Evolutionary conservation across 2,888 invertebrate genomes (phyloP), one percentile per base, ranked within the genome.

Genomic region (Erebia epiphron): DNA sequence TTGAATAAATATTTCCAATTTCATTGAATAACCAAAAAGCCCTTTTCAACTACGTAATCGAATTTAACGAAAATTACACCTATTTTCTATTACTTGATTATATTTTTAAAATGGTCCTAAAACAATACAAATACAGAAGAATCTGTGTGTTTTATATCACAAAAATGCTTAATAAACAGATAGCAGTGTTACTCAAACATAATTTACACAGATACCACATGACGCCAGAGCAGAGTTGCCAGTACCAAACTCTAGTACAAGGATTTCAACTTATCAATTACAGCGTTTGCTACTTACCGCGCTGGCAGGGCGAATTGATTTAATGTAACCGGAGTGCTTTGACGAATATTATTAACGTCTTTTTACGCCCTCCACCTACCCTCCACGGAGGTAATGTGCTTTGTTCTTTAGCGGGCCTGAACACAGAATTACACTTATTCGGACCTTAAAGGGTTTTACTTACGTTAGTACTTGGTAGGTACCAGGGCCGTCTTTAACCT

Each of bases 221-320:
- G 75, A 74, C 74, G 72, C 62, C 58, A 63, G 71, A 71, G 67
- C 74, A 72, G 75, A 74, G 75, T 68, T 84, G 85, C 82, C 89
- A 85, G 82, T 87, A 85, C 86, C 92, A 86, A 92, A 91, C 91
- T 91, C 87, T 88, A 87, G 89, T 91, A 93, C 93, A 93, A 93
- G 93, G 92, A 91, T 92, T 93, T 93, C 90, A 93, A 93, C 93
- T 93, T 93, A 93, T 93, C 93, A 93, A 93, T 93, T 93, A 93
- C 93, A 93, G 83, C 92, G 91, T 92, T 92, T 90, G 90, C 92
- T 93, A 93, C 93, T 93, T 93, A 93, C 92, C 89, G 91, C 92
- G 92, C 88, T 91, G 89, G 91, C 92, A 92, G 92, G 92, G 91
- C 92, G 92, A 92, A 93, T 93, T 93, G 92, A 93, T 93, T 93